Evolutionary conservation across 2,113 vertebrate genomes (phyloP), one percentile per base, ranked within the genome.

Genomic region (Nothoprocta pentlandii): DNA sequence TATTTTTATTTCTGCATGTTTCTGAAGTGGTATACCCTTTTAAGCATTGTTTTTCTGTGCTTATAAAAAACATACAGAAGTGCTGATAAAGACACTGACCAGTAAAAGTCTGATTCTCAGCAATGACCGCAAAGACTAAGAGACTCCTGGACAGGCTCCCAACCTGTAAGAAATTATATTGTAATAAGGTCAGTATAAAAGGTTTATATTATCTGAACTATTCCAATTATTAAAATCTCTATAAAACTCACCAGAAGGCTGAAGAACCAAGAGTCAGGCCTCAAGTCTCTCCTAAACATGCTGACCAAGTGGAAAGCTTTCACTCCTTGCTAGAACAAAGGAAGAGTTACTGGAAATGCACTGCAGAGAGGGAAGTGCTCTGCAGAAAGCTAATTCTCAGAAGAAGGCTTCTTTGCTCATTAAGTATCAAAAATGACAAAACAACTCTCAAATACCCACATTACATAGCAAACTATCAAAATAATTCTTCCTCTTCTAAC

Each of bases 201-300:
- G 6, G n/a, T 7, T 39, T 9, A 23, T 15, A 44, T 32, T 26
- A 25, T 41, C 56, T 78, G 53, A 81, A 70, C 82, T 14, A 61
- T 12, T 17, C 42, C 36, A 58, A 34, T 54, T 26, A 42, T n/a
- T 32, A 64, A 77, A 53, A 7, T 36, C 9, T 4, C 15, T 25
- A 16, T 54, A 63, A 90, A 73, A 81, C 95, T 96, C 88, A 97
- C 97, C 94, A 97, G 80, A 78, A 97, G 71, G 74, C 90, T 59
- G 84, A 97, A 94, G 82, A 97, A 76, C 85, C 70, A 94, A 51
- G 34, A 85, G 61, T 53, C 36, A 9, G 53, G 42, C 61, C 83
- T 85, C 53, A 54, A 42, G 61, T 51, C 63, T 71, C 74, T 71
- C 42, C 62, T 81, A 53, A 80, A 22, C 96, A 95, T 96, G 80